Conservation (phyloP, 2,113 vertebrate species). For the Phylloscopus trochilus region DNA sequence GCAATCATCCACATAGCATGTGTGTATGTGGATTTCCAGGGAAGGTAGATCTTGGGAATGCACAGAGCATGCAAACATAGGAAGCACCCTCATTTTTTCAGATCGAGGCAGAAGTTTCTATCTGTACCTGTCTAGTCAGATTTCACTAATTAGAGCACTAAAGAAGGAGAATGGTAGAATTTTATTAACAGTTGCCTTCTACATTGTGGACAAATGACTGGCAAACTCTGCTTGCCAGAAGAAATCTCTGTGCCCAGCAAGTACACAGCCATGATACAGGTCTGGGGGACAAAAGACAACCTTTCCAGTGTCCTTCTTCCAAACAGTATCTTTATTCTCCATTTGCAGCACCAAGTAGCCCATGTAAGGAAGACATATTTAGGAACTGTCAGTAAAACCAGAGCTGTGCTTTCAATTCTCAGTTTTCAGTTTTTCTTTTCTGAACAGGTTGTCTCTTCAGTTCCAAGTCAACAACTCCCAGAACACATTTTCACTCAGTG, state of each 20-base stretch:
- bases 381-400: not conserved
- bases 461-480: not conserved
- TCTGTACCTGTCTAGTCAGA: not conserved
- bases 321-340: not conserved
- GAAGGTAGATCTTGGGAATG: not conserved
- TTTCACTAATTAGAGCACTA: not conserved
- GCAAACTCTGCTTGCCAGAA: not conserved
- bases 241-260: not conserved
- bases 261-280: not conserved
- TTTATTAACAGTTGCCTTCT: not conserved
- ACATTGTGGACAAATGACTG: not conserved
- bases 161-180: not conserved
- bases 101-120: not conserved
- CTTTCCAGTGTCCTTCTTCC: not conserved
- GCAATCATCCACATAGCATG: accelerated
- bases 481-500: not conserved
- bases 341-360: not conserved
- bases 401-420: not conserved
- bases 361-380: not conserved
- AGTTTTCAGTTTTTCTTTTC: not conserved
- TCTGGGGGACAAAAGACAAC: not conserved
- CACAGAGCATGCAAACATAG: not conserved
- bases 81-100: not conserved
- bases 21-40: accelerated
- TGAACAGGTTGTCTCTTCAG: not conserved